A percentile compares a stretch with the other conserved stretches of the same genome.
These are phyloP conservation scores for Rhopalosiphum maidis DNA, from an alignment of 1,140 invertebrate species.

Conservation along the genomic window DNA sequence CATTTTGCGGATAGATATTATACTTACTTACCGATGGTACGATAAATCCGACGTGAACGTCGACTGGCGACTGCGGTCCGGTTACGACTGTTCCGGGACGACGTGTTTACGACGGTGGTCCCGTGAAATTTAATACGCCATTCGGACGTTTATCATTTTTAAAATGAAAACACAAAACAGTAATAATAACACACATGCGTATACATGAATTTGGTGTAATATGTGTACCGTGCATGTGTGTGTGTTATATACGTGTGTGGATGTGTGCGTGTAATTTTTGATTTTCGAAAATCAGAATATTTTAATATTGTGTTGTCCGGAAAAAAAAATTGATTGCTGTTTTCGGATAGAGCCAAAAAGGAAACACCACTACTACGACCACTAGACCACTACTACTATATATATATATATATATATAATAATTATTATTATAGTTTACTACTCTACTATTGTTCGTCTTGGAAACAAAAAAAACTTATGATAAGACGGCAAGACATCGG, in stretches of 20 bases:
- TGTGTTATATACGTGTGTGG: neutral
- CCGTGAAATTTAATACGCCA: conserved; percentile 52
- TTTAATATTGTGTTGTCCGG: neutral
- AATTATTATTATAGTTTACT: conserved; percentile 14
- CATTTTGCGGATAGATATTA: conserved; percentile 22
- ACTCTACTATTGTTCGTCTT: conserved; percentile 19
- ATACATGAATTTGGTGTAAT: neutral
- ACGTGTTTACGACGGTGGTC: conserved; percentile 29
- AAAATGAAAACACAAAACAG: conserved; percentile 19
- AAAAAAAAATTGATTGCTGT: conserved; percentile 43
- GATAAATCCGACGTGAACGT: conserved; percentile 28
- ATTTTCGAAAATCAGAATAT: conserved; percentile 31
- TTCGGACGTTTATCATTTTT: conserved; percentile 46
- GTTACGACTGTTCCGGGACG: neutral
- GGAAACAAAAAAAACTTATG: conserved; percentile 41
- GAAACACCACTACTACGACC: conserved; percentile 29
- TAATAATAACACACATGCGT: conserved; percentile 12
- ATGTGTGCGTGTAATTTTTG: neutral
- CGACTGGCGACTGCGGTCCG: conserved; percentile 17
- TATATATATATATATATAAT: neutral
- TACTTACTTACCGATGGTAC: conserved; percentile 38
- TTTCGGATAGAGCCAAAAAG: conserved; percentile 52
- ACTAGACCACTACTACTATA: neutral
- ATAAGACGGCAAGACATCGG: conserved; percentile 40
- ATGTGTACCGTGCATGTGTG: neutral